Percentiles rank a stretch among this genome's conserved stretches.
phyloP scores from a whole-genome alignment of 2,797 vertebrate genomes.

The Euphonia xanthogaster region DNA sequence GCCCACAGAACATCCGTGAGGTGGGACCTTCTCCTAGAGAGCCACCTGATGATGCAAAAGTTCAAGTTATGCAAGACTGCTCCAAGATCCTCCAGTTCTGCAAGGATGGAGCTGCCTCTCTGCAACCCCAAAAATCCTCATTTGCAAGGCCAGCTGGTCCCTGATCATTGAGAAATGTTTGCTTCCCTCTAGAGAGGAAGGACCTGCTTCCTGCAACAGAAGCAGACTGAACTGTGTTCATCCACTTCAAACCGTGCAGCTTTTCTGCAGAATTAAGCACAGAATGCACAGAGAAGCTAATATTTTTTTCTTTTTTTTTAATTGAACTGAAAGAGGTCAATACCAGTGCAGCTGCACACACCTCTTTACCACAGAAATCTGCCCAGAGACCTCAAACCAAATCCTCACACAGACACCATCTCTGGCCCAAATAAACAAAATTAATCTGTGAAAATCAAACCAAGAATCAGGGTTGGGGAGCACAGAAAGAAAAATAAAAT shows the following conservation, averaged over 20 bases:
- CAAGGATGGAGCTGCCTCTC: not conserved
- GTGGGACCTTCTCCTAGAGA: not conserved
- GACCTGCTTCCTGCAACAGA: not conserved
- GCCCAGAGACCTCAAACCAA: not conserved
- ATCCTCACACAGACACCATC: not conserved
- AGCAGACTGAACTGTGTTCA: not conserved
- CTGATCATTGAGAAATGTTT: not conserved
- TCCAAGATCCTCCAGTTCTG: not conserved
- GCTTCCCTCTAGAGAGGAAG: not conserved
- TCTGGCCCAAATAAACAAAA: not conserved
- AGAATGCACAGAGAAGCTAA: not conserved
- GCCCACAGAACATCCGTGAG: not conserved
- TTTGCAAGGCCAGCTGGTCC: not conserved
- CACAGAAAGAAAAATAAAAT: fast-evolving
- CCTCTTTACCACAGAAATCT: not conserved
- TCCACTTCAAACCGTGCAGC: not conserved
- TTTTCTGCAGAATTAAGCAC: not conserved
- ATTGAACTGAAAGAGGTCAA: not conserved
- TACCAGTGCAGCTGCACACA: not conserved
- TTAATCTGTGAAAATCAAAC: not conserved
- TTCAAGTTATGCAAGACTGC: not conserved
- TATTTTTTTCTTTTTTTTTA: fast-evolving
- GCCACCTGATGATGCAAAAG: not conserved
- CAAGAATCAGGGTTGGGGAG: not conserved
- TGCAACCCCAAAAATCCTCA: not conserved